These are phyloP conservation scores for Pedetes capensis DNA, from an alignment of 2,113 vertebrate species.

Conservation along the genomic window DNA sequence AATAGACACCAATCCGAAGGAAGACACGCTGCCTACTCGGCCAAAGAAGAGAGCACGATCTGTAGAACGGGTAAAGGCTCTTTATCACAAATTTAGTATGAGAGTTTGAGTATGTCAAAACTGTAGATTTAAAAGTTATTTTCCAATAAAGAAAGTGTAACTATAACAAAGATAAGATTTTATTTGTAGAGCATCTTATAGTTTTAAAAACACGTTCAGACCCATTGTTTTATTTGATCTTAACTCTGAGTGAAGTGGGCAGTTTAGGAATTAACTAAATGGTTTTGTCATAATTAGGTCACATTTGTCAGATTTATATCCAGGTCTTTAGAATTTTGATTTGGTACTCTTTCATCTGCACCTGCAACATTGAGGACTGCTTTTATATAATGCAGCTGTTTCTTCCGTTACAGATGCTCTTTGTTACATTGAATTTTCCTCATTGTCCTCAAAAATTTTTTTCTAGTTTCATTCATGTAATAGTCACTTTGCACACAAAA, in stretches of 20 bases:
- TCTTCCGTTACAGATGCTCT: not conserved
- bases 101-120: not conserved
- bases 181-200: slow-evolving; percentile 11
- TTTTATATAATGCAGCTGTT: not conserved
- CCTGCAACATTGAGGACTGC: not conserved
- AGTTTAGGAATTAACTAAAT: slow-evolving; percentile 42
- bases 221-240: slow-evolving; percentile 39
- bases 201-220: not conserved
- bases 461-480: not conserved
- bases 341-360: not conserved
- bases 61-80: slow-evolving; percentile 87
- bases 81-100: not conserved
- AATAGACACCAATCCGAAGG: slow-evolving; percentile 93
- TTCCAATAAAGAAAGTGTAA: not conserved
- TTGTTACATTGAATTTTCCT: slow-evolving; percentile 39
- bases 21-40: slow-evolving; percentile 88
- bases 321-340: not conserved
- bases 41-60: slow-evolving; percentile 92
- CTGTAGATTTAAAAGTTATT: not conserved
- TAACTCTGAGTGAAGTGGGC: not conserved
- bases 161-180: not conserved
- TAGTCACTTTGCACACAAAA: slow-evolving; percentile 18
- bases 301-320: not conserved
- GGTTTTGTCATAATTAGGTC: not conserved
- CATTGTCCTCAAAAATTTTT: not conserved